These are phyloP conservation scores for Rhagoletis pomonella DNA, from an alignment of 1,140 invertebrate genomes.

Conservation along the genomic window DNA sequence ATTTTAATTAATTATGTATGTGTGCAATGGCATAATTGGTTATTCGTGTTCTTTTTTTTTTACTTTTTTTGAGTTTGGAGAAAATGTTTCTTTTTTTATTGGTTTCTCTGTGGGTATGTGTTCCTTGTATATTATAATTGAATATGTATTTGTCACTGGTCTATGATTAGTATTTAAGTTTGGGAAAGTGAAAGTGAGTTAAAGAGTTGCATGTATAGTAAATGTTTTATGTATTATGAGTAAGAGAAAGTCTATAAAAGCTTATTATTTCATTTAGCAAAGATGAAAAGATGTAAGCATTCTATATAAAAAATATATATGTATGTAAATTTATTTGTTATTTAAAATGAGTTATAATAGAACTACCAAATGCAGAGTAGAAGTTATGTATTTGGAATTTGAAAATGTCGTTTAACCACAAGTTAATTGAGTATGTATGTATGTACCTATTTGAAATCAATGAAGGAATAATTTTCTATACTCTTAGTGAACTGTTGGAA, in stretches of 20 bases:
- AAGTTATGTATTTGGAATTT: background rate
- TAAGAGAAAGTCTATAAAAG: background rate
- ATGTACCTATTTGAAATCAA: background rate
- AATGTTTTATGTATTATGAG: background rate
- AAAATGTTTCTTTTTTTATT: too few relatives aligned
- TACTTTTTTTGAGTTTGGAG: too few relatives aligned
- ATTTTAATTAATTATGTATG: background rate
- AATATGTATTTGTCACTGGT: too few relatives aligned
- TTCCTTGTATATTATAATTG: too few relatives aligned
- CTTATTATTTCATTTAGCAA: background rate
- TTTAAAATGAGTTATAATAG: background rate
- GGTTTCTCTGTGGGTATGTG: too few relatives aligned
- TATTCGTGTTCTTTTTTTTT: too few relatives aligned
- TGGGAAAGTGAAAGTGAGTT: too few relatives aligned
- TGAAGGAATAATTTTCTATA: background rate
- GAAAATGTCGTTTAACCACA: background rate
- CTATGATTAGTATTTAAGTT: too few relatives aligned
- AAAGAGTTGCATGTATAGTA: too few relatives aligned
- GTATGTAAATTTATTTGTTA: background rate
- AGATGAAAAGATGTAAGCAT: background rate
- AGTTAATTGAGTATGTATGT: background rate
- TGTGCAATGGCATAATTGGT: background rate
- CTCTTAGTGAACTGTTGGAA: too few relatives aligned
- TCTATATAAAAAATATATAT: background rate
- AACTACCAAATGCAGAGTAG: background rate